phyloP scores from a whole-genome alignment of 1,140 invertebrate genomes.

The Batillaria attramentaria region DNA sequence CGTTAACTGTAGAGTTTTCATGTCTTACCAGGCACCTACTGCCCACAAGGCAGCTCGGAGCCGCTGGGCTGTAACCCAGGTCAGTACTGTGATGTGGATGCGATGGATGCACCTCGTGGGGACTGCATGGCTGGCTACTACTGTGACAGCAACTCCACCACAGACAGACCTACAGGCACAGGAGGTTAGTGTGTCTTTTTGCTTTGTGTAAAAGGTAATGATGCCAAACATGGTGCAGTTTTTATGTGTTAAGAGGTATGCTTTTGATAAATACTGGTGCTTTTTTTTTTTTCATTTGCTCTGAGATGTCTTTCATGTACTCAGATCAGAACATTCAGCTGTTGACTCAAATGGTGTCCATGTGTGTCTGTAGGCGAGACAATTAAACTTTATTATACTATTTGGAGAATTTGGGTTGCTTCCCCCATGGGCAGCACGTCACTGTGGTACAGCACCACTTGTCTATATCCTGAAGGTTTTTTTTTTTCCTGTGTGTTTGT shows the following conservation, averaged over 20 bases:
- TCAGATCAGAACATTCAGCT: no score
- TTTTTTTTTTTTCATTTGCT: no score
- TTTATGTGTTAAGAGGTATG: neutral
- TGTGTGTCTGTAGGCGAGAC: no score
- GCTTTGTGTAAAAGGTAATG: neutral
- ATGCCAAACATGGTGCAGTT: neutral
- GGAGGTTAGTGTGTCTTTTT: conserved; percentile 63
- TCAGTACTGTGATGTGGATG: conserved; percentile 61
- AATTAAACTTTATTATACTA: neutral
- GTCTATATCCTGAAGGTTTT: neutral
- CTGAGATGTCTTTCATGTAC: no score
- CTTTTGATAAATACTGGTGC: conserved; percentile 9
- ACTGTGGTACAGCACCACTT: neutral
- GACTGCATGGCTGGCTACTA: conserved; percentile 63
- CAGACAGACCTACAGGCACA: conserved; percentile 55
- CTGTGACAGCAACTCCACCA: conserved; percentile 61
- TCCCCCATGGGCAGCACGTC: no score
- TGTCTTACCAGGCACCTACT: conserved; percentile 59
- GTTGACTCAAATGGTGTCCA: no score
- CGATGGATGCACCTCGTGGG: conserved; percentile 53
- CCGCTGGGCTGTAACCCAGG: conserved; percentile 63
- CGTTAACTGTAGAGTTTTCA: no score
- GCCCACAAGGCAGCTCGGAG: conserved; percentile 55
- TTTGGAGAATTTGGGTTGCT: no score
- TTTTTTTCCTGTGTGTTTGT: no score